These are phyloP conservation scores for Acanthornis magna DNA, from an alignment of 2,797 vertebrate genomes.

Conservation along the genomic window DNA sequence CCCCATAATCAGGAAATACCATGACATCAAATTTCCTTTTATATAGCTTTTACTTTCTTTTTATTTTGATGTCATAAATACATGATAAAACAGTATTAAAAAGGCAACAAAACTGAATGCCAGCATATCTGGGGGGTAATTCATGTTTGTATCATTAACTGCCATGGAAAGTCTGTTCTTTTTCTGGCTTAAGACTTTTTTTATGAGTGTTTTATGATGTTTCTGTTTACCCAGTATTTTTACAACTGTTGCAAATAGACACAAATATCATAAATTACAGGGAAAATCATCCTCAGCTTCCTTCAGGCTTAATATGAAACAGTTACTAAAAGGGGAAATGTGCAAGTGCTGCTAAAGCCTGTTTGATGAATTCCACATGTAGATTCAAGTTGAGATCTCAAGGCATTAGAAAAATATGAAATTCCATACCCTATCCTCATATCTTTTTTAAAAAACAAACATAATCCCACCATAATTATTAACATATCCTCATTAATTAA, in stretches of 20 bases:
- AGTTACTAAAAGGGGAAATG: conserved; percentile 67
- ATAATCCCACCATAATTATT: neutral
- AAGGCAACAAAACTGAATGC: conserved; percentile 35
- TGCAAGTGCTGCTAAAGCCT: conserved; percentile 46
- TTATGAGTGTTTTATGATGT: conserved; percentile 61
- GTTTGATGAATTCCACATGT: conserved; percentile 68
- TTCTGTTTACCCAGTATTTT: conserved; percentile 73
- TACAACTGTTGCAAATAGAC: conserved; percentile 71
- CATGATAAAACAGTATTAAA: conserved; percentile 18
- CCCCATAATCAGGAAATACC: neutral
- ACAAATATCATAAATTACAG: conserved; percentile 68
- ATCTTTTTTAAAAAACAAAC: neutral
- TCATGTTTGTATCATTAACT: conserved; percentile 52
- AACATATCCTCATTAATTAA: neutral
- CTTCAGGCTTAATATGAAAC: conserved; percentile 67
- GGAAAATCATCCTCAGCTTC: conserved; percentile 46
- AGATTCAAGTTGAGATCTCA: conserved; percentile 16
- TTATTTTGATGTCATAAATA: conserved; percentile 44
- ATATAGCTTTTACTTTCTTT: conserved; percentile 29
- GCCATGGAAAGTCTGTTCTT: conserved; percentile 47
- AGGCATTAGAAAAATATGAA: neutral
- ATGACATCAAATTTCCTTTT: neutral
- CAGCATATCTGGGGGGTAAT: neutral
- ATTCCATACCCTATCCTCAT: neutral
- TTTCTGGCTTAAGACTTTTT: conserved; percentile 56